Evolutionary conservation across 2,888 invertebrate genomes (phyloP).

Genomic region (Drosophila vallismaia): DNA sequence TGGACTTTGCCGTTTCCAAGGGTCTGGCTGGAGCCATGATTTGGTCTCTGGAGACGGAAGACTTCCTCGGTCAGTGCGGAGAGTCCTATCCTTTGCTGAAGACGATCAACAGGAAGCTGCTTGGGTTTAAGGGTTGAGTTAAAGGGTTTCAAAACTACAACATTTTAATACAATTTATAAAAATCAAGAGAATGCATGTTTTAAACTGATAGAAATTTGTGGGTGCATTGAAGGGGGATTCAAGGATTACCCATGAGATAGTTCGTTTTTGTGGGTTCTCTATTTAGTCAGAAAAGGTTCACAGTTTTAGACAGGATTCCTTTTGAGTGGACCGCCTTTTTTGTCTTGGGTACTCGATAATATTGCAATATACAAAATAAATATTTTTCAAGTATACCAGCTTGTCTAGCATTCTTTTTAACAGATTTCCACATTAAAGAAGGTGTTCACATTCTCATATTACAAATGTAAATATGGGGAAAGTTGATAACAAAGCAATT

Average conservation of each 20-base stretch:
- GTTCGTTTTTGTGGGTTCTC: too few relatives aligned
- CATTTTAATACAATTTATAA: neutral
- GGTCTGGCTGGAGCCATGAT: conserved; percentile 89
- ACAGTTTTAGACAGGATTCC: too few relatives aligned
- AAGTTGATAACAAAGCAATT: neutral
- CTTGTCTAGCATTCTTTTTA: neutral
- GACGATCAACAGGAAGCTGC: conserved; percentile 64
- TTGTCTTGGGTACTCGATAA: neutral
- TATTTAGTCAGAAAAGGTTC: too few relatives aligned
- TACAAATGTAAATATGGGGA: neutral
- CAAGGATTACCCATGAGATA: too few relatives aligned
- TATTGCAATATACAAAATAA: neutral
- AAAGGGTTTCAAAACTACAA: conserved; percentile 3
- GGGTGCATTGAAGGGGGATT: too few relatives aligned
- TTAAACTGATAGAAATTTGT: neutral
- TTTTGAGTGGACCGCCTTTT: too few relatives aligned
- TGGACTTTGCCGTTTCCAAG: conserved; percentile 91
- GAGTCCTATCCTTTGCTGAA: conserved; percentile 87
- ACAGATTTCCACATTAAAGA: neutral
- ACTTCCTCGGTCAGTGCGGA: conserved; percentile 93
- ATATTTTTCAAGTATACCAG: neutral
- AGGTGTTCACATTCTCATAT: neutral
- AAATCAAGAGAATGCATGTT: neutral
- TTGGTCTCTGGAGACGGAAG: conserved; percentile 94
- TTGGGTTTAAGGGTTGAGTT: conserved; percentile 40